Evolutionary conservation across 1,140 invertebrate species (phyloP), one percentile per base, ranked within the genome.

Genomic region (Neodiprion virginianus): DNA sequence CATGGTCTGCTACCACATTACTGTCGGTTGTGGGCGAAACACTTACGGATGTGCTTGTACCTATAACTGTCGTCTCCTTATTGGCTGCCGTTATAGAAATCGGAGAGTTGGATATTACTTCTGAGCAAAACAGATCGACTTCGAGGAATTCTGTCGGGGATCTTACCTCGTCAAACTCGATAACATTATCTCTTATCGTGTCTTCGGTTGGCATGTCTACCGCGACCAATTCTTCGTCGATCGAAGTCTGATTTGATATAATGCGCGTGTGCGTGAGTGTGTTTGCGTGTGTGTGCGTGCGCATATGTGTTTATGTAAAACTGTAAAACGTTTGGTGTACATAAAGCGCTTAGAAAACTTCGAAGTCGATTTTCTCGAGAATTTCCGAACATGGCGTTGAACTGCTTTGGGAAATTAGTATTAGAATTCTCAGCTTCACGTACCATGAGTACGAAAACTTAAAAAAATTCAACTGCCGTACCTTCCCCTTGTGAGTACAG

Each of bases 351-450:
- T 1, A n/a, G 10, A 61, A 61, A 61, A 61, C n/a, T 61, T 61
- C 53, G n/a, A 61, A 61, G 10, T 61, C 53, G 1, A 61, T 61
- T 61, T 61, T 61, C n/a, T 61, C 53, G 53, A 61, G 53, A 61
- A 61, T 61, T 61, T 61, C 53, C n/a, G 53, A 61, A 61, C n/a
- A 61, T 61, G n/a, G 53, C n/a, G 53, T n/a, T n/a, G 53, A 61
- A 61, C 53, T 61, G n/a, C 53, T 61, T 61, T 61, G 53, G 53
- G 10, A 61, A 61, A n/a, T n/a, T 61, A 61, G 10, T 61, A 61
- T 61, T 61, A 11, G 53, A 11, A n/a, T 61, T 61, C 53, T 61
- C 53, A 61, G 10, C 53, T 61, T 61, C 53, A 61, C 53, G 53
- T 61, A 61, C 53, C 53, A n/a, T 61, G n/a, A 61, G 53, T 61